Evolutionary conservation across 2,888 invertebrate genomes (phyloP), one percentile per base, ranked within the genome.

Genomic region (Strigamia maritima): DNA sequence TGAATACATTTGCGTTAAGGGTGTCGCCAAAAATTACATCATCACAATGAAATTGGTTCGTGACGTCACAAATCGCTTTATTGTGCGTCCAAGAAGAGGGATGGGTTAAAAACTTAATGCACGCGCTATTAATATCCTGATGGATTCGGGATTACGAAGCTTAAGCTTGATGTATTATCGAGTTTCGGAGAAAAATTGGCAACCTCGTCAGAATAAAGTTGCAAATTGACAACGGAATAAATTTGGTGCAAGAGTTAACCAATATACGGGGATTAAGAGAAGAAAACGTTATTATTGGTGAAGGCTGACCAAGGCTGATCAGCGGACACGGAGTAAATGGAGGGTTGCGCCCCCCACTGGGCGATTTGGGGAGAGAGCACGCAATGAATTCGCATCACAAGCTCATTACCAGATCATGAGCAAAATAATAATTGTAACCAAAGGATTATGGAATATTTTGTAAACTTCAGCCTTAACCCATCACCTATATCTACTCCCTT

Each of bases 311-410:
- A n/a, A n/a, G n/a, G n/a, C n/a, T n/a, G 70, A 28, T 28, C 26
- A 7, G 28, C 70, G 70, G 70, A 70, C 70, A 70, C 24, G 28
- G 26, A 28, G 70, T n/a, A 70, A 70, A 70, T 28, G 70, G 70
- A 70, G 24, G 70, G 70, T 70, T 70, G 70, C 28, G 70, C 70
- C 70, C 70, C 70, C 14, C 70, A 28, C 26, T 70, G 12, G 70
- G 26, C 70, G 70, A 70, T 24, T 8, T 10, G 70, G 28, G n/a
- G 70, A 60, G 22, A 22, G 60, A 70, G 60, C 60, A 28, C 12
- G 70, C 70, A 70, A 70, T 70, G 70, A 70, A 70, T 70, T 70
- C 70, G 14, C 70, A 70, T 70, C 70, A 70, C 70, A 70, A 70
- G 70, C 70, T 70, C 70, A 70, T 70, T 70, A 70, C 70, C 2